These are phyloP conservation scores for Tyrophagus putrescentiae DNA, from an alignment of 1,140 invertebrate species.

Conservation along the genomic window DNA sequence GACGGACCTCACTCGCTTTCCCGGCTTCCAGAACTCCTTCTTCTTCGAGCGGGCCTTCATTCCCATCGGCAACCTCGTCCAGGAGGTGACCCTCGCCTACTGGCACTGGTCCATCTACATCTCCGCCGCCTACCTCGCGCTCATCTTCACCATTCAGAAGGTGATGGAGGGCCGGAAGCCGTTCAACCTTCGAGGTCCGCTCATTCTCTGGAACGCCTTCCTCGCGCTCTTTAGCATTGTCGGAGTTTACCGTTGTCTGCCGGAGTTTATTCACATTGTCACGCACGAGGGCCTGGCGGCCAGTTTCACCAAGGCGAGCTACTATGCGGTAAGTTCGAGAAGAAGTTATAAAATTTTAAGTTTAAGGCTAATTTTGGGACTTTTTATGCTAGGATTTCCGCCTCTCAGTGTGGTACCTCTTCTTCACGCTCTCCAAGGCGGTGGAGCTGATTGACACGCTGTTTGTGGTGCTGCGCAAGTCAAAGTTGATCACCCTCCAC, in stretches of 20 bases:
- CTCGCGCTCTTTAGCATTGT: conserved; percentile 17
- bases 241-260: conserved; percentile 15
- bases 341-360: too few species aligned
- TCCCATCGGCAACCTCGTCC: conserved; percentile 2
- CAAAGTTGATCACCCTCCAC: conserved; percentile 89
- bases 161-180: not conserved
- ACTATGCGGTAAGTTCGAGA: conserved; percentile 21
- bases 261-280: conserved; percentile 19
- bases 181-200: conserved; percentile 7
- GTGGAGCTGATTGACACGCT: conserved; percentile 89
- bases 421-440: conserved; percentile 83
- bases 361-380: not conserved
- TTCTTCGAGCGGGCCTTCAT: not conserved
- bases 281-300: not conserved
- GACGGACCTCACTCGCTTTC: not conserved
- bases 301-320: conserved; percentile 10
- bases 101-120: not conserved
- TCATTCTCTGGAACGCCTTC: conserved; percentile 17
- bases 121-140: not conserved
- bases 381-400: not conserved
- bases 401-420: conserved; percentile 64
- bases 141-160: conserved; percentile 1
- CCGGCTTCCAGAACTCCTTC: conserved; percentile 13
- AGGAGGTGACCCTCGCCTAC: not conserved
- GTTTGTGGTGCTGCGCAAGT: conserved; percentile 89